Base-by-base conservation (phyloP, 1,140 invertebrate genomes). In the Drosophila hydei region DNA sequence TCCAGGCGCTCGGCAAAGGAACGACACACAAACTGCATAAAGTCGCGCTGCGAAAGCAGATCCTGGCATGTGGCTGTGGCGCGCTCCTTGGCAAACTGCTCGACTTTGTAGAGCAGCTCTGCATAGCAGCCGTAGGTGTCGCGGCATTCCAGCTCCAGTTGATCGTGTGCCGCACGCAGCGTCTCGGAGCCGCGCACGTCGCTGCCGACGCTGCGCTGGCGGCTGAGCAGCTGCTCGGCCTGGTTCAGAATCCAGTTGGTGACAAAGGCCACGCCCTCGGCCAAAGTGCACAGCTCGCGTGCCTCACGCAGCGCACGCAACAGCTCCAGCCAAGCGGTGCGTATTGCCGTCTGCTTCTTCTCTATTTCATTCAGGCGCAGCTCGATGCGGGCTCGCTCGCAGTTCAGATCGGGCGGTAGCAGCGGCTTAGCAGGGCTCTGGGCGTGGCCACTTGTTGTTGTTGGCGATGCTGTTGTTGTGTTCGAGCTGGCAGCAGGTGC, bases 21-120 rank as follows among this genome's bases (percentile, higher is more conserved):
- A 52, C 95, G 93, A 75, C 95, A 96, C 0, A 96, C 94, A 67
- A 96, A 96, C 91, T 97, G 95, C 96, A 97, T 96, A 81, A 95
- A 95, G 77, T 95, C 95, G 68, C 94, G 92, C 65, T 95, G 95
- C 0, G 94, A 94, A 11, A 94, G 92, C 5, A 95, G 81, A 84
- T 95, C 94, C 81, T 91, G 92, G 36, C 90, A 89, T n/a, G 90
- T 23, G 8, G 88, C 23, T 43, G 30, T 92, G 25, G 93, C 19
- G 7, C 72, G 93, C 16, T 92, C 92, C 40, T 91, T 92, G 1
- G 93, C 85, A 7, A 95, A 90, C 25, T 83, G 91, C 43, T 95
- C 94, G 19, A 95, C 94, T 90, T 94, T 94, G 80, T 96, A 95
- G 1, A 96, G 92, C 27, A 96, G 71, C 85, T 96, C 95, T 0